Evolutionary conservation across 2,113 vertebrate genomes (phyloP).

Genomic region (Perca fluviatilis): DNA sequence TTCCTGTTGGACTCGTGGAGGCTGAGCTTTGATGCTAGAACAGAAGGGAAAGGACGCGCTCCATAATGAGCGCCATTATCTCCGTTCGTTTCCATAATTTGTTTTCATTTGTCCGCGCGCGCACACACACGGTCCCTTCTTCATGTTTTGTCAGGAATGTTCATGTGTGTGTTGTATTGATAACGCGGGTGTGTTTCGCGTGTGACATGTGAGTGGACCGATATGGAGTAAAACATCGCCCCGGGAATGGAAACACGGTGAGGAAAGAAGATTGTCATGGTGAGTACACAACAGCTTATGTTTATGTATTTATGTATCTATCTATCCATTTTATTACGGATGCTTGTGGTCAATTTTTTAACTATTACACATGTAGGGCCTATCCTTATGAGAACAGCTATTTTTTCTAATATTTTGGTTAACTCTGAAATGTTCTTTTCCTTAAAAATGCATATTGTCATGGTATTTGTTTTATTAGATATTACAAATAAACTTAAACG

Average conservation of each 20-base stretch:
- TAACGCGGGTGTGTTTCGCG: slow-evolving; percentile 66
- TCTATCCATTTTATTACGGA: too few relatives aligned
- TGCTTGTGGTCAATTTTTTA: neutral
- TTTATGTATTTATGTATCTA: neutral
- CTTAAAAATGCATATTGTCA: neutral
- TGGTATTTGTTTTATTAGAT: neutral
- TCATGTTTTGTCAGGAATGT: slow-evolving; percentile 79
- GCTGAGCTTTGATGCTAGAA: slow-evolving; percentile 67
- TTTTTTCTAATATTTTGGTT: neutral
- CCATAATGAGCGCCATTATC: slow-evolving; percentile 32
- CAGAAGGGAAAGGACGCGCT: slow-evolving; percentile 66
- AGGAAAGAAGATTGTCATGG: slow-evolving; percentile 63
- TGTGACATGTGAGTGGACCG: slow-evolving; percentile 59
- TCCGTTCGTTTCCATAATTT: slow-evolving; percentile 43
- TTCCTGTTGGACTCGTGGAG: slow-evolving; percentile 35
- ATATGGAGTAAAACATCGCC: slow-evolving; percentile 63
- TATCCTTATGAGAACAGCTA: neutral
- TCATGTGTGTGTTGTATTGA: slow-evolving; percentile 77
- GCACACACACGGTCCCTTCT: slow-evolving; percentile 42
- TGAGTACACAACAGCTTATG: slow-evolving; percentile 56
- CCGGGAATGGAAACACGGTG: slow-evolving; percentile 68
- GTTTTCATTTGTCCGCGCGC: slow-evolving; percentile 48
- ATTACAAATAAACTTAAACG: neutral
- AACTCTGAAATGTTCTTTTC: neutral
- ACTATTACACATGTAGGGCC: neutral